Base-by-base conservation (phyloP, 1,140 invertebrate genomes). In the Temnothorax longispinosus region DNA sequence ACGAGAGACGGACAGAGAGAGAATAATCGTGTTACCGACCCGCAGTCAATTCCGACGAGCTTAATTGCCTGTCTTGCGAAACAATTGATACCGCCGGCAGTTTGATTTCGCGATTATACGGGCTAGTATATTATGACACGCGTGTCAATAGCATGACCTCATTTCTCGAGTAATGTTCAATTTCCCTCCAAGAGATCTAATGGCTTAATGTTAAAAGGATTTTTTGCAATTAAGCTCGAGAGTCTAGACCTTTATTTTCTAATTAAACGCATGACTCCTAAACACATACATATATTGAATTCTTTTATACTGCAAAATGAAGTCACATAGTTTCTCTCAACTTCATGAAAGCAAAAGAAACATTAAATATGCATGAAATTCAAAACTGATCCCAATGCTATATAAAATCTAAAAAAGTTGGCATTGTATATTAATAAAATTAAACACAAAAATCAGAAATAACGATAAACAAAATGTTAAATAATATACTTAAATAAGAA, bases 21-120 rank as follows among this genome's bases (percentile, higher is more conserved):
- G 67, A 82, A 10, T 71, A 82, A 84, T 41, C 13, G n/a, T 60
- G 15, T 84, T 74, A 62, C 64, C 41, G 41, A 75, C 44, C 32
- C 69, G 41, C 27, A 84, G 80, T 74, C 80, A 84, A 74, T 84
- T 74, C 41, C 32, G n/a, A 60, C 54, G 52, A 84, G 41, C 54
- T 84, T 84, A 84, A 84, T 84, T 84, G 69, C 54, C 80, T 84
- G 80, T 75, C 80, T 84, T 75, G 80, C 69, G 56, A 84, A 84
- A 84, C 80, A 71, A 84, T 84, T 84, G 80, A 84, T 84, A 84
- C 69, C 80, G n/a, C 41, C 10, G 44, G 69, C 56, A 74, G 69
- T 84, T 74, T 84, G 54, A 84, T 84, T 56, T 81, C 69, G 41
- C 32, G 67, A 84, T 84, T 84, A 74, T 82, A 74, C 52, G 35